Evolutionary conservation across 1,140 invertebrate genomes (phyloP), one percentile per base, ranked within the genome.

Genomic region (Dendroctonus valens): DNA sequence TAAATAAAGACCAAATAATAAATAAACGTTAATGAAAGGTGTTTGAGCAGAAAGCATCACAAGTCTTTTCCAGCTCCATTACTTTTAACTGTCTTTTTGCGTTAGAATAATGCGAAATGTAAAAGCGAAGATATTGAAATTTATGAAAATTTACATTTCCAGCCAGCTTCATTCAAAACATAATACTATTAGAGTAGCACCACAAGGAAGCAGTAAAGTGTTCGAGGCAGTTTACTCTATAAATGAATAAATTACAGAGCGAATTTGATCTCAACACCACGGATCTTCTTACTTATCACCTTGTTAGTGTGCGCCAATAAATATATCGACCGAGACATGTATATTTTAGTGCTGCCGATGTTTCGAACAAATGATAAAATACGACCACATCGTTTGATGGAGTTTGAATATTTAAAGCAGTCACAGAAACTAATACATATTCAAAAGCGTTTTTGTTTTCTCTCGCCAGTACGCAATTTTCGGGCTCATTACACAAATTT

Each of bases 221-320:
- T 62, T 62, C 40, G 41, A 62, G 60, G 41, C 40, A 53, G 60
- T 62, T 62, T 62, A 44, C 60, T 62, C 50, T 62, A 62, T 62
- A 62, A 62, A 62, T 62, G 60, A 62, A 62, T 62, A 62, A 62
- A 62, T 62, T 62, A 62, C 49, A 41, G 49, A 7, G 39, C 12
- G 38, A 54, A 62, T 52, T 42, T 42, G 40, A 62, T 62, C 51
- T 44, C 60, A 53, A 62, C 60, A 62, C 60, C 60, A 46, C 60
- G 41, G 60, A 64, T 64, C 52, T 64, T 55, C 61, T 64, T 62
- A 53, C 59, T 62, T 64, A 64, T 55, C 61, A 64, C 52, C 61
- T 64, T 64, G 52, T 55, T 64, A 50, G 41, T 52, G 61, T 46
- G 51, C 15, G 12, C 52, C 41, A 54, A 64, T 55, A 64, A 64